Conservation (phyloP, 2,888 invertebrate genomes). For the Anthophora plumipes region DNA sequence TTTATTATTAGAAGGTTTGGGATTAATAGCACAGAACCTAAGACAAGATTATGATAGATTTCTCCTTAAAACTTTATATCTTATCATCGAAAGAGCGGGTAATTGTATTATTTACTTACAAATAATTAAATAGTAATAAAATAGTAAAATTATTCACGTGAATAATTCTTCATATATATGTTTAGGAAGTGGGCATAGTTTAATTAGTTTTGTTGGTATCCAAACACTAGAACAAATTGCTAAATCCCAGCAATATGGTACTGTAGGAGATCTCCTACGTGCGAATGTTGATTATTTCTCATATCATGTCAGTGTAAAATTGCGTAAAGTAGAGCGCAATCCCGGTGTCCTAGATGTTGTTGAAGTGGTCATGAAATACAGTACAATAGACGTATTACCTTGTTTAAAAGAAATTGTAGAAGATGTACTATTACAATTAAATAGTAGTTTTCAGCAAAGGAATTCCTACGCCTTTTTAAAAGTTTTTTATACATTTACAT, state of each 20-base stretch:
- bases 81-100: slow-evolving; percentile 90
- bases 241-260: slow-evolving; percentile 86
- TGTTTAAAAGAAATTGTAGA: slow-evolving; percentile 89
- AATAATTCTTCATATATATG: slow-evolving; percentile 34
- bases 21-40: slow-evolving; percentile 87
- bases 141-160: background rate
- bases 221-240: slow-evolving; percentile 87
- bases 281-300: slow-evolving; percentile 91
- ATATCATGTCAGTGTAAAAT: slow-evolving; percentile 88
- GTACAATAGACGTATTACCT: slow-evolving; percentile 88
- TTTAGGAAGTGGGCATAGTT: slow-evolving; percentile 88
- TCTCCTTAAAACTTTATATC: slow-evolving; percentile 88
- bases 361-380: slow-evolving; percentile 90
- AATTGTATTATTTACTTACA: slow-evolving; percentile 41
- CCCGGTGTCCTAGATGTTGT: slow-evolving; percentile 90
- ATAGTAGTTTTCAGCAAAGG: slow-evolving; percentile 86
- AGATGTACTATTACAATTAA: slow-evolving; percentile 88
- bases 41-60: slow-evolving; percentile 86
- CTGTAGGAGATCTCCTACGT: slow-evolving; percentile 88
- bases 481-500: slow-evolving; percentile 89
- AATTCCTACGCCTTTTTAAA: slow-evolving; percentile 88
- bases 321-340: slow-evolving; percentile 88
- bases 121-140: background rate
- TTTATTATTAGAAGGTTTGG: slow-evolving; percentile 90
- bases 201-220: slow-evolving; percentile 88